Evolutionary conservation across 2,888 invertebrate genomes (phyloP).

Genomic region (Iselma pallidipennis): DNA sequence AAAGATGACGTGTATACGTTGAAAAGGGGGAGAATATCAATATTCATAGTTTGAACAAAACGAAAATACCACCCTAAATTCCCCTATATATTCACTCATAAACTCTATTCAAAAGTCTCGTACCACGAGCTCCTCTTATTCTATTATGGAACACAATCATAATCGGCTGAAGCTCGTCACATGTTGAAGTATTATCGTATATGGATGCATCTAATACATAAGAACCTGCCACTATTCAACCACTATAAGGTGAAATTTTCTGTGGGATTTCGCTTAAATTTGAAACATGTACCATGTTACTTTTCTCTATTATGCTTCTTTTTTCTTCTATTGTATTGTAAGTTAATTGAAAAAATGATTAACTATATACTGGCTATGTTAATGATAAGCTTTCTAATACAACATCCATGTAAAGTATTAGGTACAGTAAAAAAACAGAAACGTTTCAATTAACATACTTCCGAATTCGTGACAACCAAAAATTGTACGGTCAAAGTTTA

Average conservation of each 20-base stretch:
- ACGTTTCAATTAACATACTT: constrained; percentile 18
- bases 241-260: neutral
- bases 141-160: neutral
- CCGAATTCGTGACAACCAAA: constrained; percentile 14
- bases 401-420: neutral
- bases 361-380: neutral
- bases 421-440: neutral
- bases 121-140: neutral
- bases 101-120: neutral
- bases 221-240: neutral
- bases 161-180: neutral
- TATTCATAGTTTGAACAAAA: neutral
- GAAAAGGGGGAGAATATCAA: neutral
- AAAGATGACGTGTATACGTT: neutral
- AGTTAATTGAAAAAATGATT: neutral
- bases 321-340: neutral
- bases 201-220: neutral
- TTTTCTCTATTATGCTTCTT: neutral
- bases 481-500: constrained; percentile 11
- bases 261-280: neutral
- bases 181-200: neutral
- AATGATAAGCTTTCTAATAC: neutral
- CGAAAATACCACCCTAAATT: neutral
- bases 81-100: neutral
- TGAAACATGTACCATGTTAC: neutral